phyloP scores from a whole-genome alignment of 2,888 invertebrate genomes.

The Anthophora plumipes region DNA sequence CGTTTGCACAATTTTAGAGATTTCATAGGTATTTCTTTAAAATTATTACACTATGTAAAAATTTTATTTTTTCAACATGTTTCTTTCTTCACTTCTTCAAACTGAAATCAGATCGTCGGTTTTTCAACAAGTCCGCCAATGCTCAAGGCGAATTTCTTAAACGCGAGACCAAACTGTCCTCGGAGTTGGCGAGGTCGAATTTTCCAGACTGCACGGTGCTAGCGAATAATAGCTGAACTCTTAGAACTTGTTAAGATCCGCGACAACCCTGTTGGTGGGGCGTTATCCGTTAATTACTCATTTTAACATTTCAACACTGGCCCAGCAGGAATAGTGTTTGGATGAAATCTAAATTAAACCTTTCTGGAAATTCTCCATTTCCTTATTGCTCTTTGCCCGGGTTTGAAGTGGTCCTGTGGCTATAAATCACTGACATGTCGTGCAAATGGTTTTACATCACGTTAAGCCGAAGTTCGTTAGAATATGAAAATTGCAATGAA shows the following conservation, averaged over 20 bases:
- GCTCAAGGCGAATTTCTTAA: constrained; percentile 1
- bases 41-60: too few relatives aligned
- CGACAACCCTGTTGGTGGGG: constrained; percentile 45
- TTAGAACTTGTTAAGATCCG: constrained; percentile 55
- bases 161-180: background rate
- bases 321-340: constrained; percentile 73
- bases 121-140: background rate
- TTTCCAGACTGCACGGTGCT: constrained; percentile 50
- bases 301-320: constrained; percentile 69
- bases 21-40: too few relatives aligned
- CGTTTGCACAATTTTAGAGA: too few relatives aligned
- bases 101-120: background rate
- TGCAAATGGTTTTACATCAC: constrained; percentile 40
- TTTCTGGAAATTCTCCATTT: constrained; percentile 77
- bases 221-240: constrained; percentile 56
- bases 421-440: constrained; percentile 51
- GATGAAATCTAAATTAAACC: constrained; percentile 80
- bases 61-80: too few relatives aligned
- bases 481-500: constrained; percentile 35
- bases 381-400: constrained; percentile 63
- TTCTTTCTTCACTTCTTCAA: background rate
- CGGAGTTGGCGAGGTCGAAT: background rate
- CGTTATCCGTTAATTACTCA: constrained; percentile 73
- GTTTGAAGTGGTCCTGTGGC: constrained; percentile 19
- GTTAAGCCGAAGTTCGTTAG: constrained; percentile 31